phyloP scores from a whole-genome alignment of 2,113 vertebrate genomes.

The Todiramphus saurophagus region DNA sequence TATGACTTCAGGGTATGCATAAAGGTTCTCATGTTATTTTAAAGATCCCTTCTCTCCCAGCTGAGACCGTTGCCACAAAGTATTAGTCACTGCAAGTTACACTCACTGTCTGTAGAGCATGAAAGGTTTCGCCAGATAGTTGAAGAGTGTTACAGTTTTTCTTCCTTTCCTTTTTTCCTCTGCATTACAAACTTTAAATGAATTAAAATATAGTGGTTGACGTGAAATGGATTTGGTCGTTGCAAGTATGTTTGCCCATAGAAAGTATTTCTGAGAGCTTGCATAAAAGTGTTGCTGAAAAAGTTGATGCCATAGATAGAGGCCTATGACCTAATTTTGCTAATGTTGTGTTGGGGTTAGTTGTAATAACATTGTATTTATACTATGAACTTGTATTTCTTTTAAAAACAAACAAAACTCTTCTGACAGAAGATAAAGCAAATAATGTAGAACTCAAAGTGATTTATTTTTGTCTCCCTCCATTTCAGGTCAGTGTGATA shows the following conservation, averaged over 20 bases:
- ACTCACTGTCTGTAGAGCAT: neutral
- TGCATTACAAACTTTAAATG: neutral
- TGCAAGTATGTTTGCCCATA: neutral
- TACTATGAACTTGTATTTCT: neutral
- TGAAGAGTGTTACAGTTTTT: neutral
- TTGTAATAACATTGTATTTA: neutral
- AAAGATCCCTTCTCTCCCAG: neutral
- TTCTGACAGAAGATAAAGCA: neutral
- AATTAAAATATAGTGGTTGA: neutral
- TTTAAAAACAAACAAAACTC: too few relatives aligned
- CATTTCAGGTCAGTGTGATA: slow-evolving; percentile 66
- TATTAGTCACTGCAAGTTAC: neutral
- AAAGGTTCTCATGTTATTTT: neutral
- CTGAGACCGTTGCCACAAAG: neutral
- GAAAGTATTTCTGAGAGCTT: neutral
- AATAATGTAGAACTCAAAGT: neutral
- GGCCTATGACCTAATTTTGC: neutral
- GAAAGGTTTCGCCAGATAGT: neutral
- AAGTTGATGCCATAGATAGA: neutral
- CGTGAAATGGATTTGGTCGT: neutral
- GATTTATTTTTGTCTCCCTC: neutral
- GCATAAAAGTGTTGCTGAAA: neutral
- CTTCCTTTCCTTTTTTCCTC: neutral
- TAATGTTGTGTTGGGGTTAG: neutral
- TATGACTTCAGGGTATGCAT: rapidly evolving